phyloP scores from a whole-genome alignment of 2,797 vertebrate species.

The Anolis apletophallus region DNA sequence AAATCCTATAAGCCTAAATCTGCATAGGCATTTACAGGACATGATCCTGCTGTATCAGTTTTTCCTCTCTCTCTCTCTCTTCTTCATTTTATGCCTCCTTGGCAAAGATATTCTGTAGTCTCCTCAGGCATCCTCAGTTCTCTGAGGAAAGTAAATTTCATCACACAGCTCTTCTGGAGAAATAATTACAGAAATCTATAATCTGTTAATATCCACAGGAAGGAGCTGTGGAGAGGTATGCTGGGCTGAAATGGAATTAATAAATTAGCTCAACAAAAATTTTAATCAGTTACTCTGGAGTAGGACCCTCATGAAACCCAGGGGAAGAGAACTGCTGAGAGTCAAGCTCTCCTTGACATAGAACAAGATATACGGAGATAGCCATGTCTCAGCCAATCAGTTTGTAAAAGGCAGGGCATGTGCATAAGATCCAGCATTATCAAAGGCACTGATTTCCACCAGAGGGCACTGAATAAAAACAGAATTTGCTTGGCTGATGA shows the following conservation, averaged over 20 bases:
- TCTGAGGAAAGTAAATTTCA: constrained; percentile 31
- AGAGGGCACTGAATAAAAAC: neutral
- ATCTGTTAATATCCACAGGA: constrained; percentile 48
- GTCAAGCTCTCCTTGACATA: constrained; percentile 25
- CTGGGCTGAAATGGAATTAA: constrained; percentile 45
- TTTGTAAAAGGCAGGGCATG: neutral
- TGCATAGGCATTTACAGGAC: neutral
- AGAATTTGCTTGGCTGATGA: neutral
- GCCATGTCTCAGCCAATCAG: neutral
- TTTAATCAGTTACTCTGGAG: constrained; percentile 40
- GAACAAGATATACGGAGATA: neutral
- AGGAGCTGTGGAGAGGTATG: constrained; percentile 36
- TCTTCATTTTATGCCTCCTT: neutral
- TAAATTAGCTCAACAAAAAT: constrained; percentile 34
- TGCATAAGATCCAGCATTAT: neutral
- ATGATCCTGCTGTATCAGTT: neutral
- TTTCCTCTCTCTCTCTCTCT: neutral
- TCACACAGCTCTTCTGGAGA: constrained; percentile 39
- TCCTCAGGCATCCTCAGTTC: constrained; percentile 32
- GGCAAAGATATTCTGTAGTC: constrained; percentile 26
- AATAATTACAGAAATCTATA: constrained; percentile 52
- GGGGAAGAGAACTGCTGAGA: constrained; percentile 12
- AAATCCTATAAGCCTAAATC: neutral
- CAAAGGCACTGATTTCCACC: neutral
- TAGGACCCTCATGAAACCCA: constrained; percentile 11